These are phyloP conservation scores for Gavialis gangeticus DNA, from an alignment of 2,113 vertebrate genomes.

Conservation along the genomic window DNA sequence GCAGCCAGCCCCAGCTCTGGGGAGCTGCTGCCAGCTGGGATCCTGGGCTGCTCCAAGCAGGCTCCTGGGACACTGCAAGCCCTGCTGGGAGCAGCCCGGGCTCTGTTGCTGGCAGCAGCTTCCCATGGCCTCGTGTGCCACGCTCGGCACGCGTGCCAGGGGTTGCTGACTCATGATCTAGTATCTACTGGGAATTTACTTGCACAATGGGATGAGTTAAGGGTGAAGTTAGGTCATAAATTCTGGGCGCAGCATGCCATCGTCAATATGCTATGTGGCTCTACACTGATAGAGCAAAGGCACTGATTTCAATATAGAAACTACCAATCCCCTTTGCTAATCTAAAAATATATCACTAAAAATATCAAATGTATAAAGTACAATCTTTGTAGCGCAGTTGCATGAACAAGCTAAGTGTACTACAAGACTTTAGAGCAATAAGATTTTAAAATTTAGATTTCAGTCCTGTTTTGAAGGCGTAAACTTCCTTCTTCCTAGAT, in stretches of 20 bases:
- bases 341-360: not conserved
- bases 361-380: not conserved
- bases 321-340: not conserved
- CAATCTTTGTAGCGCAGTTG: not conserved
- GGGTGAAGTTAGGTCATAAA: not conserved
- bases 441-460: not conserved
- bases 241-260: not conserved
- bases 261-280: not conserved
- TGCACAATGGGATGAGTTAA: not conserved
- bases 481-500: not conserved
- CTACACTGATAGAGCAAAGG: not conserved
- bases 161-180: no score
- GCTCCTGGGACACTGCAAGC: no score
- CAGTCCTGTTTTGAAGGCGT: not conserved
- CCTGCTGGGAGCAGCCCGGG: no score
- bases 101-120: no score
- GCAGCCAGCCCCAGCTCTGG: no score
- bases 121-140: no score
- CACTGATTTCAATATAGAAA: fast-evolving
- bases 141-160: no score
- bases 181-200: not conserved
- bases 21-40: no score
- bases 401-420: not conserved
- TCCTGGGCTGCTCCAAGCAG: no score
- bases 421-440: not conserved